A percentile compares a stretch with the other conserved stretches of the same genome.
phyloP scores from a whole-genome alignment of 1,140 invertebrate genomes.

The Carposina sasakii region DNA sequence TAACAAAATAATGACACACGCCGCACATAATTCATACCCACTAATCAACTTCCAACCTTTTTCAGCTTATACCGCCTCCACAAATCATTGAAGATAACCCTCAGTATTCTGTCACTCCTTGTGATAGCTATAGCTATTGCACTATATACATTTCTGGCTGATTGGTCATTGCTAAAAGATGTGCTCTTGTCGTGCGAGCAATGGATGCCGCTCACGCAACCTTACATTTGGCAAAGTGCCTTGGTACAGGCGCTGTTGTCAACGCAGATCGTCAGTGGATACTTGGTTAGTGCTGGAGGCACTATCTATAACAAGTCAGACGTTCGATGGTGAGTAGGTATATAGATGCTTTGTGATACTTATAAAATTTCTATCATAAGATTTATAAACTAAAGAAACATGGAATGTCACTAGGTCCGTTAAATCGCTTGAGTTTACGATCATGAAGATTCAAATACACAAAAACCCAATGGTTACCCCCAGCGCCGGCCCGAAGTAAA shows the following conservation, averaged over 20 bases:
- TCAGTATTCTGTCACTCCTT: constrained; percentile 35
- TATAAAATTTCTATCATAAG: constrained; percentile 7
- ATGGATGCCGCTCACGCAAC: constrained; percentile 44
- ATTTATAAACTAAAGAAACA: too few species aligned
- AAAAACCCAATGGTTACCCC: too few species aligned
- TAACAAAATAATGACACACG: too few species aligned
- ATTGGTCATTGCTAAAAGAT: constrained; percentile 26
- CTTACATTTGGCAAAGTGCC: constrained; percentile 56
- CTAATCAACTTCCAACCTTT: background rate
- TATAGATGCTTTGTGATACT: constrained; percentile 7
- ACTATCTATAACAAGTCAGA: constrained; percentile 54
- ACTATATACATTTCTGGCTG: constrained; percentile 45
- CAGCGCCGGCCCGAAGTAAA: too few species aligned
- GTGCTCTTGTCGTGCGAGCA: constrained; percentile 45
- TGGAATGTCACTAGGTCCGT: too few species aligned
- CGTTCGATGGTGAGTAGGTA: constrained; percentile 60
- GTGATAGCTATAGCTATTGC: constrained; percentile 40
- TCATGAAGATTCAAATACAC: too few species aligned
- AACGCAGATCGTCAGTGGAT: constrained; percentile 49
- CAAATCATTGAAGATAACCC: constrained; percentile 46
- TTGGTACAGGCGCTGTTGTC: constrained; percentile 56
- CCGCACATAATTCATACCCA: too few species aligned
- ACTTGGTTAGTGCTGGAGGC: constrained; percentile 51
- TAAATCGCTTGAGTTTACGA: too few species aligned
- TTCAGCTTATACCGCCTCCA: constrained; percentile 49